Evolutionary conservation across 2,888 invertebrate genomes (phyloP).

Genomic region (Sialis lutaria): DNA sequence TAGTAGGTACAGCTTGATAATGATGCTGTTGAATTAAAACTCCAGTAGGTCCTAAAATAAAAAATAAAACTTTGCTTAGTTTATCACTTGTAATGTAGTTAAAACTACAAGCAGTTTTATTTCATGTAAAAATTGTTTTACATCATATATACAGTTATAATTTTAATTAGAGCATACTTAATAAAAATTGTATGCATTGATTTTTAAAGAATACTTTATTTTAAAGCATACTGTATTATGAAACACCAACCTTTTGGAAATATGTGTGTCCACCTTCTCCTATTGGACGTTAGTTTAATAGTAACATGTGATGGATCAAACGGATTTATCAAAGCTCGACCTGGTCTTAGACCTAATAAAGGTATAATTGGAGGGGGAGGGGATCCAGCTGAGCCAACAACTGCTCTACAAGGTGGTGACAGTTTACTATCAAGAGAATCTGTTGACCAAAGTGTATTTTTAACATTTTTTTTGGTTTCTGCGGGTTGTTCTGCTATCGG

Average conservation of each 20-base stretch:
- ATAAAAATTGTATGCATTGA: too few species aligned
- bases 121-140: too few species aligned
- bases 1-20: slow-evolving; percentile 67
- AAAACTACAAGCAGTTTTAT: too few species aligned
- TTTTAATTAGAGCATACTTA: too few species aligned
- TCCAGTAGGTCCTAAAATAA: slow-evolving; percentile 57
- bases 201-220: neutral
- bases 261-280: slow-evolving; percentile 95
- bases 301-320: slow-evolving; percentile 97
- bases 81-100: too few species aligned
- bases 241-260: slow-evolving; percentile 65
- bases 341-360: slow-evolving; percentile 37
- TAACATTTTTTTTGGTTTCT: slow-evolving; percentile 12
- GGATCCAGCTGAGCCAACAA: slow-evolving; percentile 38
- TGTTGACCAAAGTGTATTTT: slow-evolving; percentile 16
- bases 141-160: too few species aligned
- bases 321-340: slow-evolving; percentile 85
- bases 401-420: slow-evolving; percentile 33
- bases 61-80: neutral
- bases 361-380: slow-evolving; percentile 24
- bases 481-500: slow-evolving; percentile 17
- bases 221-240: neutral
- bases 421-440: slow-evolving; percentile 28
- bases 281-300: slow-evolving; percentile 86
- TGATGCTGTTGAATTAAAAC: slow-evolving; percentile 87